Base-by-base conservation (phyloP, 2,888 invertebrate genomes). In the Trissoscelio sp. region DNA sequence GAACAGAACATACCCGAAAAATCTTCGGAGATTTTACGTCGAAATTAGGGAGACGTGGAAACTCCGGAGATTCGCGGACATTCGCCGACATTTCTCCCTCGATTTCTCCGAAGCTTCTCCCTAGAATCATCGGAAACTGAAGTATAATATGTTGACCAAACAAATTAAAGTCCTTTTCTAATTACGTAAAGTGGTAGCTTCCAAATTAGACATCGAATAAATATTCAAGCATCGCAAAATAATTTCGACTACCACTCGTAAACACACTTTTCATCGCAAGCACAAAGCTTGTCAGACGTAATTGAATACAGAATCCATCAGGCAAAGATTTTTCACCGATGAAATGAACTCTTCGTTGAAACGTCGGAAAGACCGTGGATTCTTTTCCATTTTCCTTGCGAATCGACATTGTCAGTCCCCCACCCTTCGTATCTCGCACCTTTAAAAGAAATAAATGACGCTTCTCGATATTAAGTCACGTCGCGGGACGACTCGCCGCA, bases 371-470 rank as follows among this genome's bases (percentile, higher is more conserved):
- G 64, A 39, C 39, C 62, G 62, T 14, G 51, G 67, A 77, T 62
- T 72, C 67, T 72, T 69, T 69, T 67, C 53, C 77, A 48, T 81
- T 58, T 51, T 55, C 18, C 46, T 60, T 53, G 72, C 55, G 62
- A 51, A 37, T 70, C 64, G 74, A 73, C 74, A 78, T 73, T 66
- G 74, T 66, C 77, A 34, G 42, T 16, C 44, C 53, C 37, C 42
- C 6, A 20, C 37, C 66, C 58, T 14, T 58, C 58, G n/a, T 24
- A 3, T 6, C 77, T 53, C 69, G 75, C 55, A 70, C 53, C 79
- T 69, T 55, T 86, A 87, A 89, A 86, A 83, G 85, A 88, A 88
- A 89, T 86, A 89, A 89, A 88, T 88, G 89, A 87, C 83, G 84
- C 73, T 78, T 73, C 75, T 72, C 77, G 72, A 82, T 73, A 80